These are phyloP conservation scores for Minunthozetes semirufus DNA, from an alignment of 2,888 invertebrate species.

Conservation along the genomic window DNA sequence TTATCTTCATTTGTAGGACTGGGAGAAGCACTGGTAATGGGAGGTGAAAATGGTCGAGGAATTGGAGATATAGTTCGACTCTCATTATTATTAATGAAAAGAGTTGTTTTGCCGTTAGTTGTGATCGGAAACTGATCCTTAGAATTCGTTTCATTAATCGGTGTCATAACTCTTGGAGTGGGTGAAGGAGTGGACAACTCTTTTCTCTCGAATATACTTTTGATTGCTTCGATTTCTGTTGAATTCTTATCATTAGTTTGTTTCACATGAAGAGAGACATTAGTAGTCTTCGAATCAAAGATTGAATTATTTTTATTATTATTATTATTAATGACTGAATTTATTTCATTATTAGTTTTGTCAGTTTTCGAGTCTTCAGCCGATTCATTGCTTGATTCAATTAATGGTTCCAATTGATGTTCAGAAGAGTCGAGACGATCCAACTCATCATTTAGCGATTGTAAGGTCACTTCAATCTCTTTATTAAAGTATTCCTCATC, in stretches of 20 bases:
- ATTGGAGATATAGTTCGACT: neutral
- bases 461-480: conserved; percentile 24
- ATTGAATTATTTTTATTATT: neutral
- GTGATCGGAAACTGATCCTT: neutral
- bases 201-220: neutral
- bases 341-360: neutral
- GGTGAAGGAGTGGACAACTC: neutral
- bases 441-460: conserved; percentile 16
- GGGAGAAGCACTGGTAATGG: neutral
- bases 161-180: neutral
- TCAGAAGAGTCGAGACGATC: conserved; percentile 8
- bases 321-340: neutral
- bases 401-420: neutral
- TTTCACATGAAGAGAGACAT: neutral
- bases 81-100: neutral
- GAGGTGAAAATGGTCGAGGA: neutral
- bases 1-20: conserved; percentile 10
- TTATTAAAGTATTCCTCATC: neutral
- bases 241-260: neutral
- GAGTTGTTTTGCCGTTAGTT: neutral
- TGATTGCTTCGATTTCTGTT: neutral
- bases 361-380: neutral
- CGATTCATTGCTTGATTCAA: too few species aligned
- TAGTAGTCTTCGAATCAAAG: neutral
- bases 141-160: neutral